Conservation (phyloP, 2,113 vertebrate genomes). For the Nyctereutes procyonoides region DNA sequence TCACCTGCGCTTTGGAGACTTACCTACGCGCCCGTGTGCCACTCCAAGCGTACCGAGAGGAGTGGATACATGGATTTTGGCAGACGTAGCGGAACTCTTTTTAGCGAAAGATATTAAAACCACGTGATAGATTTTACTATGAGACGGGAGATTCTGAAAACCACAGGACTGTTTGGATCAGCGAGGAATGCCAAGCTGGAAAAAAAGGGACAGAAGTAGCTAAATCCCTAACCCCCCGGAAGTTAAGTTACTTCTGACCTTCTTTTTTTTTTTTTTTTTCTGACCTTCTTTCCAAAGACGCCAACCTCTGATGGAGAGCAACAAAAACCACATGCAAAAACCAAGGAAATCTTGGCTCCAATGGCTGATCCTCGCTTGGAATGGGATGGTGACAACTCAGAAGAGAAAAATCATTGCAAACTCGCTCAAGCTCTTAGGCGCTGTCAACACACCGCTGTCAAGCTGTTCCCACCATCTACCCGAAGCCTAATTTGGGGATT, state of each 20-base stretch:
- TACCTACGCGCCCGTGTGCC: background rate
- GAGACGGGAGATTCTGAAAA: constrained; percentile 41
- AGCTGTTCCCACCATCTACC: background rate
- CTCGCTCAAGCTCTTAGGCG: background rate
- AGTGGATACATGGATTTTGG: background rate
- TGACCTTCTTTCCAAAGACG: background rate
- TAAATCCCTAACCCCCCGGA: background rate
- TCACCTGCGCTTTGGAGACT: background rate
- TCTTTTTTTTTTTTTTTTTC: background rate
- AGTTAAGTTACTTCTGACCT: background rate
- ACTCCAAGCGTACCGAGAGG: background rate
- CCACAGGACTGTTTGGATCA: background rate
- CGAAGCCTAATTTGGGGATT: background rate
- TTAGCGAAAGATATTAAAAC: background rate
- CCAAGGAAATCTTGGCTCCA: background rate
- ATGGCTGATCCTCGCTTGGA: background rate
- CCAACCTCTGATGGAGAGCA: background rate
- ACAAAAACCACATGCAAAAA: background rate
- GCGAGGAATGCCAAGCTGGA: background rate
- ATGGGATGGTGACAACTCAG: background rate
- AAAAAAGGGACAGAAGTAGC: background rate
- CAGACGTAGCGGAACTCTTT: background rate
- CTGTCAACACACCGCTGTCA: no score
- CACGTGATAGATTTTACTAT: background rate
- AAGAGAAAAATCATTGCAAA: background rate